These are phyloP conservation scores for Zaprionus obscuricornis DNA, from an alignment of 2,888 invertebrate genomes.

Conservation along the genomic window DNA sequence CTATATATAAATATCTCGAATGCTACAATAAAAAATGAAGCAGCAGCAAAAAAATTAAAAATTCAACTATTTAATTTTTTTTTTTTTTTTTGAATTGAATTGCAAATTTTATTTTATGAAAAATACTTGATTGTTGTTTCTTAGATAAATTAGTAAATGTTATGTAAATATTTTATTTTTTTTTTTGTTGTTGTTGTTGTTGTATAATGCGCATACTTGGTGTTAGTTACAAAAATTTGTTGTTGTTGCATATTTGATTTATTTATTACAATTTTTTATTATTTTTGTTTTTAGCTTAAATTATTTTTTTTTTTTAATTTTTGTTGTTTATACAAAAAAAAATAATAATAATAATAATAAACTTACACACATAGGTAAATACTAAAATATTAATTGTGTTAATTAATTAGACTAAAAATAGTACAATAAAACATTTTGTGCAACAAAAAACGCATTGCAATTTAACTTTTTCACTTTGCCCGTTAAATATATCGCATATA, in stretches of 20 bases:
- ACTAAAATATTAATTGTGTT: conserved; percentile 66
- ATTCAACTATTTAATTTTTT: neutral
- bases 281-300: no score
- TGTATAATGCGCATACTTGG: conserved; percentile 67
- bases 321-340: conserved; percentile 58
- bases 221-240: conserved; percentile 76
- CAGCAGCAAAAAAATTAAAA: neutral
- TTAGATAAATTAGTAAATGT: conserved; percentile 70
- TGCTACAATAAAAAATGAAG: no score
- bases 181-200: conserved; percentile 33
- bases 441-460: conserved; percentile 77
- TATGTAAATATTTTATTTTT: conserved; percentile 50
- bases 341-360: no score
- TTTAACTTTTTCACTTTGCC: conserved; percentile 40
- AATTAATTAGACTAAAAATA: conserved; percentile 72
- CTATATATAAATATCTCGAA: no score
- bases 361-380: conserved; percentile 58
- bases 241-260: conserved; percentile 45
- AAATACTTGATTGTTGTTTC: conserved; percentile 66
- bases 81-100: conserved; percentile 36
- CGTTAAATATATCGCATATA: conserved; percentile 58
- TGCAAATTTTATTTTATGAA: conserved; percentile 73
- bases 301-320: conserved; percentile 8
- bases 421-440: conserved; percentile 73
- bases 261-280: conserved; percentile 50